Evolutionary conservation across 2,888 invertebrate genomes (phyloP), one percentile per base, ranked within the genome.

Genomic region (Aspidiotus destructor): DNA sequence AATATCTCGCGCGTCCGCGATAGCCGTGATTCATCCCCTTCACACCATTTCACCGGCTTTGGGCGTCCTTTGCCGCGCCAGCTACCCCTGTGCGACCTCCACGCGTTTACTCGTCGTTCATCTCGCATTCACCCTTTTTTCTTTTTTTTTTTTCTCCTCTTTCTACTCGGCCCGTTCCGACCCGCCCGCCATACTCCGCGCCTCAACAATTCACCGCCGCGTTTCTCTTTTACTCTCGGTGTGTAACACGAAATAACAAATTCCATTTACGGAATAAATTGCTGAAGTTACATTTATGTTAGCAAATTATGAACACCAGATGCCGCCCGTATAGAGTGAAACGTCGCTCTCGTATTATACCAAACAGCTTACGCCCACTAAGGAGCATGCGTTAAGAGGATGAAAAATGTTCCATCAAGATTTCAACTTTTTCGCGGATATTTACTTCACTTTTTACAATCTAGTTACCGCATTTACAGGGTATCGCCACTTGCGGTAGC

Each of bases 241-340:
- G 13, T 28, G n/a, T 40, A 65, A 65, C 65, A 58, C 64, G 64
- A 64, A 64, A 65, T 58, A 57, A 65, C 65, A 57, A 58, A 65
- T 65, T 65, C 65, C 65, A 65, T 65, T 65, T 65, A 65, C 58
- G 58, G 65, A 57, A 65, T 65, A 65, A 65, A 65, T 65, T 65
- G 65, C 65, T 65, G 58, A 65, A 65, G 65, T 65, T 65, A 65
- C 65, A 65, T 65, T 65, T 65, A 65, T 65, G 69, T 69, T 69
- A 69, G 69, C 69, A 69, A 69, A 69, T 69, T 69, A 69, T 69
- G 69, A 69, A 69, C 69, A 69, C 69, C 69, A 69, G 69, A 69
- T 69, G 69, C 69, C 55, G 62, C 69, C 62, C 54, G 69, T 69
- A 62, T 69, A 69, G 65, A 60, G 60, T 65, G 65, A 65, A 65